Conservation (phyloP, 1,140 invertebrate species). For the Drosophila rhopaloa region DNA sequence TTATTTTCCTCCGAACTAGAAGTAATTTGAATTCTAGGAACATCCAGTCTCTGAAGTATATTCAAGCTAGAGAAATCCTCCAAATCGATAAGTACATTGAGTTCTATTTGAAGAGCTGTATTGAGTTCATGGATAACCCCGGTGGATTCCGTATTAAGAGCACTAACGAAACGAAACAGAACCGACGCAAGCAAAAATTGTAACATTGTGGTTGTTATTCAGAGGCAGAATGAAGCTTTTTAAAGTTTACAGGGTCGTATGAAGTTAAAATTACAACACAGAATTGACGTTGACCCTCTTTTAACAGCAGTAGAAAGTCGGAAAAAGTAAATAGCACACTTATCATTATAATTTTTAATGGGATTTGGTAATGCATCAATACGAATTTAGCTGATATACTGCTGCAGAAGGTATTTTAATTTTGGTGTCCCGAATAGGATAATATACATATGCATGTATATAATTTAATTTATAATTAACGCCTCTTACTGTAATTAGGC, state of each 20-base stretch:
- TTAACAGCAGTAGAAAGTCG: no score
- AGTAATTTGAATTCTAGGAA: constrained; percentile 18
- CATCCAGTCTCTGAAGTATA: constrained; percentile 6
- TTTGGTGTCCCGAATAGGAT: no score
- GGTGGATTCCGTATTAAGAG: background rate
- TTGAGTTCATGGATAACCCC: constrained; percentile 31
- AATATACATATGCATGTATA: no score
- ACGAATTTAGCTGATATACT: no score
- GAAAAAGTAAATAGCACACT: no score
- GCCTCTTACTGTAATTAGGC: no score
- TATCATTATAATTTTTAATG: no score
- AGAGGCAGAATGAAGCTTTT: background rate
- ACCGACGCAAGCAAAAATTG: background rate
- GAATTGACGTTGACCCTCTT: background rate
- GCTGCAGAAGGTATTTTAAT: no score
- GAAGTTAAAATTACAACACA: background rate
- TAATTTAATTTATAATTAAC: no score
- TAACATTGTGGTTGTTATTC: constrained; percentile 5
- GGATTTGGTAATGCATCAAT: no score
- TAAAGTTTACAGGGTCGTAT: background rate
- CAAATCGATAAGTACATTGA: constrained; percentile 47
- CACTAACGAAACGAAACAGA: background rate
- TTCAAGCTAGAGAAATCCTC: background rate
- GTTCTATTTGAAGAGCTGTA: constrained; percentile 1
- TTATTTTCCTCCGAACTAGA: background rate